Percentiles rank a stretch among this genome's conserved stretches.
Evolutionary conservation across 2,113 vertebrate genomes (phyloP).

Genomic region (Psittacula cyanocephala): DNA sequence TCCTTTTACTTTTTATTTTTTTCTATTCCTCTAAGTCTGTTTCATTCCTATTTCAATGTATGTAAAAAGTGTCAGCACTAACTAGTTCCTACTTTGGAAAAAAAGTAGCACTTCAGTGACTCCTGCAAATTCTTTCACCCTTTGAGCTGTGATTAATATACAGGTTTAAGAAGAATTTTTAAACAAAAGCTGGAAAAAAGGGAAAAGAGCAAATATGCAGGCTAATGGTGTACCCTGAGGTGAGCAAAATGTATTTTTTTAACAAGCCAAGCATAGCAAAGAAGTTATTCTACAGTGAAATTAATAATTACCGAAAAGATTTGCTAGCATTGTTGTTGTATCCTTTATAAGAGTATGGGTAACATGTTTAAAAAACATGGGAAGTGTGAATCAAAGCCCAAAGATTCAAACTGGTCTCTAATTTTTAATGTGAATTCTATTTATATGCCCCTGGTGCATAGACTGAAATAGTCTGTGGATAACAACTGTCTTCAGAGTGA

Average conservation of each 20-base stretch:
- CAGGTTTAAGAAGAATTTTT: slow-evolving; percentile 67
- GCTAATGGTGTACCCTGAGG: slow-evolving; percentile 65
- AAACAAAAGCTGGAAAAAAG: slow-evolving; percentile 61
- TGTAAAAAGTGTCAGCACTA: slow-evolving; percentile 6
- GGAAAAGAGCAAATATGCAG: slow-evolving; percentile 57
- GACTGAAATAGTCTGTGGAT: slow-evolving; percentile 52
- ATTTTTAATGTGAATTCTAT: slow-evolving; percentile 70
- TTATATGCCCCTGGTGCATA: slow-evolving; percentile 33
- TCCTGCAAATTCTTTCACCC: slow-evolving; percentile 50
- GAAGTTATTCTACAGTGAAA: slow-evolving; percentile 64
- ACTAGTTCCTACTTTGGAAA: slow-evolving; percentile 14
- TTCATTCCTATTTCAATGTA: background rate
- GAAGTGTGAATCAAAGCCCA: slow-evolving; percentile 64
- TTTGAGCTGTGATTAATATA: slow-evolving; percentile 68
- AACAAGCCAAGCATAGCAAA: slow-evolving; percentile 63
- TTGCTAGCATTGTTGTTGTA: slow-evolving; percentile 59
- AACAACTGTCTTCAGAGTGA: slow-evolving; percentile 28
- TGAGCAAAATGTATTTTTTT: slow-evolving; percentile 62
- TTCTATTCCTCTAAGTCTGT: background rate
- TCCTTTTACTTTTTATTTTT: background rate
- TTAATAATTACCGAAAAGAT: slow-evolving; percentile 69
- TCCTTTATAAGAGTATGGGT: slow-evolving; percentile 59
- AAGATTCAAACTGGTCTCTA: slow-evolving; percentile 60
- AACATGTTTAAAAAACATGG: slow-evolving; percentile 64
- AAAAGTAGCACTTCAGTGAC: slow-evolving; percentile 36